Evolutionary conservation across 2,113 vertebrate species (phyloP), one percentile per base, ranked within the genome.

Genomic region (Urocynchramus pylzowi): DNA sequence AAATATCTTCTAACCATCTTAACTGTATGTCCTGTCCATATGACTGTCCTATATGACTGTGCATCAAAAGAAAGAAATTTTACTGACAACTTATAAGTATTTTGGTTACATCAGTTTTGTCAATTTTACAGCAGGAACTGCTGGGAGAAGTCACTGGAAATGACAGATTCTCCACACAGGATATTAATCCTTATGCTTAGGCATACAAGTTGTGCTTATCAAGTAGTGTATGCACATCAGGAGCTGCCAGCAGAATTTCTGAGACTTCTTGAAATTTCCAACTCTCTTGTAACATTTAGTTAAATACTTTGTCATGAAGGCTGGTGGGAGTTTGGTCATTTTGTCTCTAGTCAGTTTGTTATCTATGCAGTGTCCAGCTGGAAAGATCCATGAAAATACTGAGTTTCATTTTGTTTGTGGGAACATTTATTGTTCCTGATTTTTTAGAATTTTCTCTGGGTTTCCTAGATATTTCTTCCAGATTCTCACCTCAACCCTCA

Each of bases 181-280:
- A 41, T 91, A 79, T 94, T 84, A 94, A 91, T 76, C 75, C 47
- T 19, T 87, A 69, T 49, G 67, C 49, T 91, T 76, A 73, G 37
- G 45, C 56, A 49, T 73, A 83, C 41, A 33, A 76, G 49, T 37
- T 76, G 28, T 27, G 67, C 57, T 75, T 90, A 79, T 76, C 82
- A 95, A 65, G 41, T 47, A 60, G 67, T 57, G 49, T 61, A 2
- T 69, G 57, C 70, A 57, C 85, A 85, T 87, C 84, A 87, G 75
- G 78, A 95, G 63, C 90, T 96, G 75, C 59, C 85, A 94, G 75
- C 41, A 90, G 41, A 80, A 79, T 91, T 93, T 90, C 57, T 82
- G 49, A 16, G 28, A 64, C 49, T 76, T 56, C 28, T 9, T 76
- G n/a, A 94, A 61, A 53, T 80, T 93, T 91, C 31, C 39, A 61